A percentile compares a stretch with the other conserved stretches of the same genome.
Evolutionary conservation across 2,113 vertebrate species (phyloP).

Genomic region (Equus quagga): DNA sequence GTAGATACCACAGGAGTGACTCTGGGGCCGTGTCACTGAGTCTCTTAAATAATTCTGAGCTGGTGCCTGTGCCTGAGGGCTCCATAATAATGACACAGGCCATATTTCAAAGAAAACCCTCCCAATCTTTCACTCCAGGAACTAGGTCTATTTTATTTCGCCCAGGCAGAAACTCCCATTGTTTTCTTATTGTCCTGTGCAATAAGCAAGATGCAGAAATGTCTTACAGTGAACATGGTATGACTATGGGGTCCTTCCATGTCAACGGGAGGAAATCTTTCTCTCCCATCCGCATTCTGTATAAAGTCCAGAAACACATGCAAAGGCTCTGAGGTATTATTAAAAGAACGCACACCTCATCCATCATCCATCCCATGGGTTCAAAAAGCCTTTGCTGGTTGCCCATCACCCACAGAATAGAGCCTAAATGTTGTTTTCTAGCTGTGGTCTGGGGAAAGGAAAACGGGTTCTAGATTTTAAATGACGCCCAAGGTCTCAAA

Average conservation of each 20-base stretch:
- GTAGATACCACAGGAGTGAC: neutral
- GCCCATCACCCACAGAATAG: neutral
- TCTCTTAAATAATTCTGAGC: neutral
- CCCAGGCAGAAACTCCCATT: neutral
- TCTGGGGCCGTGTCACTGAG: neutral
- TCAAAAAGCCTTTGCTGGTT: neutral
- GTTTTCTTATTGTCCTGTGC: neutral
- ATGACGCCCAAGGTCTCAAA: neutral
- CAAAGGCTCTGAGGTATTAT: neutral
- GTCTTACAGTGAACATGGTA: neutral
- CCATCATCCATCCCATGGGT: neutral
- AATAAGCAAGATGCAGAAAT: neutral
- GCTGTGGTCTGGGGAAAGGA: neutral
- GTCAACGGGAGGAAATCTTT: neutral
- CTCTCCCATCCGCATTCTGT: neutral
- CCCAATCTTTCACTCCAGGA: neutral
- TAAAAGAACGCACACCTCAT: neutral
- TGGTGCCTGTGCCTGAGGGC: neutral
- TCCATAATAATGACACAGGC: neutral
- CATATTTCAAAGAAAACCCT: constrained; percentile 24
- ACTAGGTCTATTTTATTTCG: neutral
- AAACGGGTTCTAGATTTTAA: neutral
- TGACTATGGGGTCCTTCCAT: neutral
- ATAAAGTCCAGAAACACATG: neutral
- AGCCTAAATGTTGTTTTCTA: neutral